phyloP scores from a whole-genome alignment of 2,113 vertebrate genomes.

The Enhydra lutris region DNA sequence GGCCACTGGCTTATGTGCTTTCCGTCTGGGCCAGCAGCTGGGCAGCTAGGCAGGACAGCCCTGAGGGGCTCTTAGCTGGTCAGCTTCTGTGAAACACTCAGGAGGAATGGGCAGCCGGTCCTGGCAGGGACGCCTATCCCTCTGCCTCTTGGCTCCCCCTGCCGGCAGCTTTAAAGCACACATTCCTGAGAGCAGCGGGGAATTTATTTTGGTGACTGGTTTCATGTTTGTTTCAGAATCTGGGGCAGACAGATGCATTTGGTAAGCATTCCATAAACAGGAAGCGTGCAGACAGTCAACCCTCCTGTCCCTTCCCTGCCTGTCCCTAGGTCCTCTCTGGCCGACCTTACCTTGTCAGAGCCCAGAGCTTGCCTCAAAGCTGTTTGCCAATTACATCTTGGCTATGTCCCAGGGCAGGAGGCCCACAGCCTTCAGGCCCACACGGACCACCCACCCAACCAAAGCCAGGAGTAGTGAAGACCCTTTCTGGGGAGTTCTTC shows the following conservation, averaged over 20 bases:
- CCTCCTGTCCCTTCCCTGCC: not conserved
- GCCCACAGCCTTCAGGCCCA: not conserved
- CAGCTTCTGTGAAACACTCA: not conserved
- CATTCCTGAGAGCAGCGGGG: not conserved
- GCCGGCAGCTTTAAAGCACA: slow-evolving; percentile 31
- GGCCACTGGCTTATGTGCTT: not conserved
- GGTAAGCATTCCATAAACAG: not conserved
- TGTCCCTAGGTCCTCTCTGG: not conserved
- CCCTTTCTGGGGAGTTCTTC: not conserved
- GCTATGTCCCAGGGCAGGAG: not conserved
- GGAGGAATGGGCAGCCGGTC: not conserved
- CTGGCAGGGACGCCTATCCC: not conserved
- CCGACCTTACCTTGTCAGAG: not conserved
- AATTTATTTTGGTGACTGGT: not conserved
- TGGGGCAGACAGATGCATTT: not conserved
- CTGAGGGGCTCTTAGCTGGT: not conserved
- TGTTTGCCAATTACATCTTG: not conserved
- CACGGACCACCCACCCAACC: not conserved
- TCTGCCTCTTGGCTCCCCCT: slow-evolving; percentile 57
- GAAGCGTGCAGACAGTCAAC: not conserved
- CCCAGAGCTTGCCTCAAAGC: not conserved
- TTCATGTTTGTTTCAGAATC: slow-evolving; percentile 7
- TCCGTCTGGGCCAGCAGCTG: not conserved
- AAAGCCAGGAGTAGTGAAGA: not conserved
- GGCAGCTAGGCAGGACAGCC: not conserved